These are phyloP conservation scores for Xenopus tropicalis DNA, from an alignment of 2,113 vertebrate species.

Conservation along the genomic window UCB_Xtro_10.0 CM004444.2:98793501-98794000, in stretches of 20 bases:
- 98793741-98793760: slow-evolving; percentile 13
- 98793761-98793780: slow-evolving; percentile 10
- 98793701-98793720: background rate
- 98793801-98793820: slow-evolving; percentile 1
- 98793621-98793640: slow-evolving; percentile 22
- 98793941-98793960: slow-evolving; percentile 19
- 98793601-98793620: too few species aligned
- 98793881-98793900: slow-evolving; percentile 14
- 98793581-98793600: too few species aligned
- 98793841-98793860: slow-evolving; percentile 25
- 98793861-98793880: slow-evolving; percentile 45
- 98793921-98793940: slow-evolving; percentile 28
- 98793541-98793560: background rate
- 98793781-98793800: slow-evolving; percentile 15
- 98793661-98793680: background rate
- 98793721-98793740: background rate
- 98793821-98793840: slow-evolving; percentile 28
- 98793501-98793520: background rate
- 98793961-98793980: background rate
- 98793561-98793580: too few species aligned
- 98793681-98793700: background rate
- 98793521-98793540: background rate
- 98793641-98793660: slow-evolving; percentile 5
- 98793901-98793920: slow-evolving; percentile 26
- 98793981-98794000: slow-evolving; percentile 5